Conservation (phyloP, 2,113 vertebrate genomes). For the Fregetta grallaria region DNA sequence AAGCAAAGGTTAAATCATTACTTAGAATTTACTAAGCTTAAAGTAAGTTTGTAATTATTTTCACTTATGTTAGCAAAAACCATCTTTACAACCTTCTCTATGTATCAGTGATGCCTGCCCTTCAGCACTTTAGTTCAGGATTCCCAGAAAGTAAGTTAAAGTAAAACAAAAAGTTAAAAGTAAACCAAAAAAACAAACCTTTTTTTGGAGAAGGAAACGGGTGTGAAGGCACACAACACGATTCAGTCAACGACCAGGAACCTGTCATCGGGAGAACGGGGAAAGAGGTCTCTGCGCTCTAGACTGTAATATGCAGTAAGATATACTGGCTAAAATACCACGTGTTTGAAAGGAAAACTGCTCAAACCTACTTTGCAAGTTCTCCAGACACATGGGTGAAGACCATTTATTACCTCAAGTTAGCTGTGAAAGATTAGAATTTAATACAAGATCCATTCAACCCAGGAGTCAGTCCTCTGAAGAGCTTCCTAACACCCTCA, state of each 20-base stretch:
- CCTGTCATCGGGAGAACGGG: conserved; percentile 68
- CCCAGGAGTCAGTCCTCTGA: conserved; percentile 10
- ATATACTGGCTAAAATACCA: conserved; percentile 61
- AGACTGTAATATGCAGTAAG: conserved; percentile 49
- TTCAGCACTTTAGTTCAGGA: not conserved
- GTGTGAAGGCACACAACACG: conserved; percentile 67
- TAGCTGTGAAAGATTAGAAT: conserved; percentile 43
- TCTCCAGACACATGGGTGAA: conserved; percentile 43
- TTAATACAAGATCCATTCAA: conserved; percentile 41
- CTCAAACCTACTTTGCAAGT: conserved; percentile 58
- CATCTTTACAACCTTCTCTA: not conserved
- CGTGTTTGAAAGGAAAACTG: conserved; percentile 55
- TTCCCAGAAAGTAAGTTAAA: not conserved
- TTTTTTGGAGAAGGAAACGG: conserved; percentile 65
- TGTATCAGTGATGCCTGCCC: not conserved
- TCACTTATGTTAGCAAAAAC: not conserved
- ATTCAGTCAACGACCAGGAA: conserved; percentile 69
- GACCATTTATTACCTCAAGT: conserved; percentile 34
- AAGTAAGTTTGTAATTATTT: not conserved
- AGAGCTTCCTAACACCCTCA: not conserved
- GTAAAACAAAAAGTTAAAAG: not conserved
- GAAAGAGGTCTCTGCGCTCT: conserved; percentile 65
- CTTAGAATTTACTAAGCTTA: not conserved
- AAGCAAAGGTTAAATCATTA: not conserved
- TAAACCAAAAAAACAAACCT: conserved; percentile 65